Conservation (phyloP, 2,888 invertebrate species). For the Morpho helenor region DNA sequence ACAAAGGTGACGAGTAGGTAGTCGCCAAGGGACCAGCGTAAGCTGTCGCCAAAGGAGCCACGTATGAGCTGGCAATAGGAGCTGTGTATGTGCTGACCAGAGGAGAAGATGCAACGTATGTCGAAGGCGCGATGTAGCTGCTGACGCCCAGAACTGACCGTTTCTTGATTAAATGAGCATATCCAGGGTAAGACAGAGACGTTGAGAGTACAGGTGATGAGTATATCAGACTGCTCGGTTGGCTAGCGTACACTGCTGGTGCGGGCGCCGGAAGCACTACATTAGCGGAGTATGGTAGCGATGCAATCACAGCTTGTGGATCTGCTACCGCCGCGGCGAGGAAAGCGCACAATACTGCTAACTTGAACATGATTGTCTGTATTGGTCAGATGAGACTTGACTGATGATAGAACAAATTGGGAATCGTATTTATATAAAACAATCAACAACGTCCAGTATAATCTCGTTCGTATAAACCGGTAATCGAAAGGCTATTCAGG, state of each 20-base stretch:
- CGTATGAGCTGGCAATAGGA: slow-evolving; percentile 9
- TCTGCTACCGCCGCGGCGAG: slow-evolving; percentile 75
- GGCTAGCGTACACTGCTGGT: slow-evolving; percentile 47
- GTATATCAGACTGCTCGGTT: slow-evolving; percentile 55
- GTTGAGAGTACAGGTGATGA: slow-evolving; percentile 55
- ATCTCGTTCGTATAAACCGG: slow-evolving; percentile 61
- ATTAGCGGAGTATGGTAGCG: slow-evolving; percentile 38
- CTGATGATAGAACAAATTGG: slow-evolving; percentile 47
- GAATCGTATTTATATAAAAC: slow-evolving; percentile 62
- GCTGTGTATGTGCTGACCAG: slow-evolving; percentile 4
- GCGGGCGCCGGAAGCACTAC: slow-evolving; percentile 38
- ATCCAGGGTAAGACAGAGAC: slow-evolving; percentile 44
- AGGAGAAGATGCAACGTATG: slow-evolving; percentile 32
- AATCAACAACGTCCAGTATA: slow-evolving; percentile 54
- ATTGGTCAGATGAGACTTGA: slow-evolving; percentile 39
- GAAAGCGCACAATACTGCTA: slow-evolving; percentile 37
- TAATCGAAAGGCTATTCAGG: slow-evolving; percentile 55
- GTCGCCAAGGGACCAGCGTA: slow-evolving; percentile 37
- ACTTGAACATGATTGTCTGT: slow-evolving; percentile 68
- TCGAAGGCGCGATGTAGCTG: slow-evolving; percentile 35
- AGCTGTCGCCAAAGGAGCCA: slow-evolving; percentile 43
- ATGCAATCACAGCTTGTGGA: slow-evolving; percentile 37
- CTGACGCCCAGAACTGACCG: slow-evolving; percentile 33
- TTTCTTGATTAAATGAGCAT: slow-evolving; percentile 50
- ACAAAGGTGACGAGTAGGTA: slow-evolving; percentile 30